Evolutionary conservation across 2,797 vertebrate species (phyloP).

Genomic region (Masticophis lateralis): DNA sequence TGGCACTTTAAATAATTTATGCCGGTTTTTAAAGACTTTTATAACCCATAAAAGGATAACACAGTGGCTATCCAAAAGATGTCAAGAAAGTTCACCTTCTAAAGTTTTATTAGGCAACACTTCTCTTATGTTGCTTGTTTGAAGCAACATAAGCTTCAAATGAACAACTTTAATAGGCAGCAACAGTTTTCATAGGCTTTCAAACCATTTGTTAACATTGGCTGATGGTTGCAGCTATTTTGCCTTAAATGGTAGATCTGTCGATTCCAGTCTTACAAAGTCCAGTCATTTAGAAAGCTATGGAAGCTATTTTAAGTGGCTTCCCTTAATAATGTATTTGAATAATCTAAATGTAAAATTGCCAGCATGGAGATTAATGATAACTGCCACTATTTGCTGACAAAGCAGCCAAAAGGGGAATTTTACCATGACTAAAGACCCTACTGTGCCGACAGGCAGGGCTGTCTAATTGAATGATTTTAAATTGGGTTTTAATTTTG

Average conservation of each 20-base stretch:
- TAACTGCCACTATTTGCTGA: conserved; percentile 20
- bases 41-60: background rate
- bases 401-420: conserved; percentile 13
- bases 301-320: background rate
- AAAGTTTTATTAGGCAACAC: background rate
- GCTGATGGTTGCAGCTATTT: background rate
- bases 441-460: no score
- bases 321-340: background rate
- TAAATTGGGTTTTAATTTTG: no score
- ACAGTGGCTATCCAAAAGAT: background rate
- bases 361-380: background rate
- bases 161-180: background rate
- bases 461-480: no score
- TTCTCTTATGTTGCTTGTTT: background rate
- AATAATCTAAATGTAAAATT: conserved; percentile 7
- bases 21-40: background rate
- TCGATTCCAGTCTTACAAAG: background rate
- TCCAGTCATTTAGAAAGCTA: background rate
- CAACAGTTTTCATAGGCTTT: background rate
- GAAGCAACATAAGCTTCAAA: background rate
- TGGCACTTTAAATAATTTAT: background rate
- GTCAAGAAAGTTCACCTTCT: background rate
- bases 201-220: background rate
- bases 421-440: background rate
- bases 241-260: background rate